These are phyloP conservation scores for Ectropis grisescens DNA, from an alignment of 1,140 invertebrate species.

Conservation along the genomic window DNA sequence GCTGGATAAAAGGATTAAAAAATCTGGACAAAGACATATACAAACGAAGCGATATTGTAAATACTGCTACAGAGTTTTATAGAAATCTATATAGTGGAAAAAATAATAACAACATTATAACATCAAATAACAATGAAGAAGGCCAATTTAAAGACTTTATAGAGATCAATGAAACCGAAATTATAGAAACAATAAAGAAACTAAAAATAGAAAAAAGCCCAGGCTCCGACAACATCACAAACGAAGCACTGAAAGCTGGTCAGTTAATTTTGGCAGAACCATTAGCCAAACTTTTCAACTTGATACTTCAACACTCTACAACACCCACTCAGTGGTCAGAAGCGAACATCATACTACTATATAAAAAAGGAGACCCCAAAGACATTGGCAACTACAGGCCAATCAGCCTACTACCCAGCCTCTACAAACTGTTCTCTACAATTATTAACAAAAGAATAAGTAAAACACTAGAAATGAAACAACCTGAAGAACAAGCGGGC, in stretches of 20 bases:
- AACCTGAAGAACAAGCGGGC: not conserved
- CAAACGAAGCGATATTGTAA: not conserved
- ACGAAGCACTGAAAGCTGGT: not conserved
- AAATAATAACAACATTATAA: not conserved
- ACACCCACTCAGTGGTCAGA: not conserved
- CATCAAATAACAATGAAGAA: not conserved
- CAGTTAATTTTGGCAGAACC: not conserved
- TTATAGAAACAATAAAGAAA: slow-evolving; percentile 1
- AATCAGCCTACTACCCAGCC: not conserved
- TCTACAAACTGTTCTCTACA: not conserved
- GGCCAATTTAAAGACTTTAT: not conserved
- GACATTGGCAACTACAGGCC: not conserved
- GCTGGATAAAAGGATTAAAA: not conserved
- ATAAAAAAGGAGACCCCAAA: not conserved
- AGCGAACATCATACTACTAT: not conserved
- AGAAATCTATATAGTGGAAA: not conserved
- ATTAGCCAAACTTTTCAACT: not conserved
- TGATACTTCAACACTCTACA: not conserved
- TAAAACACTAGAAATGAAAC: not conserved
- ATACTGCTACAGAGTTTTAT: not conserved
- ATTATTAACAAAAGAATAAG: not conserved
- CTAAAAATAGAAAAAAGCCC: not conserved
- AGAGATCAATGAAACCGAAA: not conserved
- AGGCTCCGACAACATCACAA: not conserved
- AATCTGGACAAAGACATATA: not conserved